Evolutionary conservation across 1,140 invertebrate species (phyloP).

Genomic region (Achatina immaculata): DNA sequence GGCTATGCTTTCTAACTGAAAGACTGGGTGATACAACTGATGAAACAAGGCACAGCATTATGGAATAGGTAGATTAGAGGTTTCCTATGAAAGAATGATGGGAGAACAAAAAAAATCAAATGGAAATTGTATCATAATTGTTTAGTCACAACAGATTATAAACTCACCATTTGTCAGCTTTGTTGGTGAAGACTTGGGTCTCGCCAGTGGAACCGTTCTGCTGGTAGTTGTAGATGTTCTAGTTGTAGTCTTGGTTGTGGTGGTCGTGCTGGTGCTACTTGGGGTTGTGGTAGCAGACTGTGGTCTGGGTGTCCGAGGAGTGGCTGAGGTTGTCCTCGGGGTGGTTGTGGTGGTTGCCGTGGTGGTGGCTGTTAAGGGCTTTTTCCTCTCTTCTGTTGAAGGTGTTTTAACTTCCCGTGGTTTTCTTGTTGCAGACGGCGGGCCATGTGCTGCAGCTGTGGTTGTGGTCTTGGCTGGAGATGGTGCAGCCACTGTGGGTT

Average conservation of each 20-base stretch:
- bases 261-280: background rate
- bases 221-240: background rate
- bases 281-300: slow-evolving; percentile 11
- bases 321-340: background rate
- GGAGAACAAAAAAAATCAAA: background rate
- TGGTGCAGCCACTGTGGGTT: background rate
- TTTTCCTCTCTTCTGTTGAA: slow-evolving; percentile 20
- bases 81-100: no score
- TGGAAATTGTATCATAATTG: no score
- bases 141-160: no score
- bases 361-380: background rate
- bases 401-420: background rate
- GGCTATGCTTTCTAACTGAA: no score
- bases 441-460: background rate
- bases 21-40: no score
- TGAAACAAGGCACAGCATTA: no score
- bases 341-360: background rate
- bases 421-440: slow-evolving; percentile 1
- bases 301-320: background rate
- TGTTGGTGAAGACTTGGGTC: slow-evolving; percentile 25
- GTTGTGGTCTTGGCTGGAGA: background rate
- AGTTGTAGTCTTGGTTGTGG: background rate
- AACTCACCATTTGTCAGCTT: slow-evolving; percentile 28
- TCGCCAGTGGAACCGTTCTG: background rate
- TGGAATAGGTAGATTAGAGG: no score